Evolutionary conservation across 2,797 vertebrate species (phyloP), one percentile per base, ranked within the genome.

Genomic region (Lycodopsis pacificus): DNA sequence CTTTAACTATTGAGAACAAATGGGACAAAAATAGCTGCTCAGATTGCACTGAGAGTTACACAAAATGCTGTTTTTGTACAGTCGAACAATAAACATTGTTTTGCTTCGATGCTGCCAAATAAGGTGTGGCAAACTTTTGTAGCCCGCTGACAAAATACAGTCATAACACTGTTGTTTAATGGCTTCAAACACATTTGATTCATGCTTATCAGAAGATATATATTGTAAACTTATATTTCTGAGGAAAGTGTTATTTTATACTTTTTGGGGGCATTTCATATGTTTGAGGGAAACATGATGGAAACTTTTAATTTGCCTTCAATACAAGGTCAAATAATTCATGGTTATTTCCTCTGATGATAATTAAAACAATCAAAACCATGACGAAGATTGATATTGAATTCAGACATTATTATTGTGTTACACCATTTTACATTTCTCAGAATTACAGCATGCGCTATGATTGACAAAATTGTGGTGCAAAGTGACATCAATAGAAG

Each of bases 1-100:
- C 46, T 68, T 62, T 42, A 49, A 36, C 56, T 73, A 25, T 30
- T 84, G 40, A 81, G 20, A 15, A 59, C 30, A 48, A 48, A 48
- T 48, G 56, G 36, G 61, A 54, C 46, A 14, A 6, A 65, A 22
- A 34, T 0, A 20, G 14, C 20, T 48, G 14, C 20, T 72, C 7
- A 25, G 22, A 58, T 2, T n/a, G 11, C 25, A 56, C 22, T 74
- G 27, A 27, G 9, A 32, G 32, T 61, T 38, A 14, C 22, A n/a
- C 4, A 70, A 66, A 51, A 63, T 0, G 17, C 11, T 20, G 19
- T 11, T 58, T 56, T 22, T 62, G 19, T 27, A 40, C 38, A 22
- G 12, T 4, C 49, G 10, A 71, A 30, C 25, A 61, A 48, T 25
- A 1, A 19, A 59, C 7, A 32, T 44, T n/a, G 9, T n/a, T 48